Base-by-base conservation (phyloP, 2,797 vertebrate genomes). In the Gymnoscopelus braueri region DNA sequence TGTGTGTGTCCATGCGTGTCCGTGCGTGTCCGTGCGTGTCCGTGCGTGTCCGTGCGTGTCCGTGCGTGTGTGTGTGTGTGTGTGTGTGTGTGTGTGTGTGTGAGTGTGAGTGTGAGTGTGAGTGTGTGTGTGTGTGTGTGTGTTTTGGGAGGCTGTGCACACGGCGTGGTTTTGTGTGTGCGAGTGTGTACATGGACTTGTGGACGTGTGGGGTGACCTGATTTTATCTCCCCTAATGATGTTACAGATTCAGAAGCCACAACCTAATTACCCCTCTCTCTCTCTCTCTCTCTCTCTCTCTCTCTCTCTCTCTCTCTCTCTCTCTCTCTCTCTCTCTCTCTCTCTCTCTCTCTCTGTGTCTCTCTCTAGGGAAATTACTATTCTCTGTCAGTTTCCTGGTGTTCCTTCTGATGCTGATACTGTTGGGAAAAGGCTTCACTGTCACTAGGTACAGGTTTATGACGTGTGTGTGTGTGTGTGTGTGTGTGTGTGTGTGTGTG, bases 351-450 rank as follows among this genome's bases (percentile, higher is more conserved):
- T 71, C 60, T 81, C 65, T 83, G 58, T 78, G 51, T 87, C 72
- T 52, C n/a, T 78, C 86, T 90, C 90, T 91, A 97, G 96, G 95
- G 90, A 98, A 97, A 92, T 93, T 97, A 88, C 92, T 98, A 72
- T 97, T 97, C 93, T 98, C 96, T 24, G 91, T 96, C 90, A 97
- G 95, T 86, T 98, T 96, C 91, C 89, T 98, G 90, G 92, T 97
- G 86, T 98, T 98, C 89, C 92, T 97, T 55, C 93, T 97, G 80
- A 95, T 97, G 94, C 93, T 97, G 74, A 96, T 97, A 73, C 90
- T 97, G 65, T 87, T 97, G 89, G 95, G 95, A 60, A 98, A 98
- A 93, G 96, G 96, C 80, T 98, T 98, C 91, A 98, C 96, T 8
- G 96, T 98, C 88, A 98, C 96, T 86, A 96, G 96, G 90, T 92